These are phyloP conservation scores for Euclidia mi DNA, from an alignment of 2,888 invertebrate genomes.

Conservation along the genomic window DNA sequence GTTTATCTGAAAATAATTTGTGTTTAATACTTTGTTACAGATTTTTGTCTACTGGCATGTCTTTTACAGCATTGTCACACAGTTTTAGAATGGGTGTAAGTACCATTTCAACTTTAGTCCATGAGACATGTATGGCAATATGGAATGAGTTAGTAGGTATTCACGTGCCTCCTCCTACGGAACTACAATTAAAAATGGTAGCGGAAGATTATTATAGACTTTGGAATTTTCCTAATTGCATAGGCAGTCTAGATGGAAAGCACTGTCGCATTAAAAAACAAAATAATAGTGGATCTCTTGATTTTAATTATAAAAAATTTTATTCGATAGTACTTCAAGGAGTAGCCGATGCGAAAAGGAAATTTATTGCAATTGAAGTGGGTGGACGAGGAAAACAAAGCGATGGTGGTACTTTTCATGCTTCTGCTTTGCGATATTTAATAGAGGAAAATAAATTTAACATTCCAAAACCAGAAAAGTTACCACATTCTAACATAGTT, in stretches of 20 bases:
- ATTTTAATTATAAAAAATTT: conserved; percentile 31
- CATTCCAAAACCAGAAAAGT: conserved; percentile 13
- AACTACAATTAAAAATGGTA: conserved; percentile 25
- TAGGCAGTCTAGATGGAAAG: conserved; percentile 21
- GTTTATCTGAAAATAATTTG: too few relatives aligned
- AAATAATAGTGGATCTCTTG: conserved; percentile 16
- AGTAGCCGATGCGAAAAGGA: conserved; percentile 36
- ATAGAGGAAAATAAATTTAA: conserved; percentile 21
- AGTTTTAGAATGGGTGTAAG: conserved; percentile 10
- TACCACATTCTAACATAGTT: conserved; percentile 20
- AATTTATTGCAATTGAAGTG: conserved; percentile 32
- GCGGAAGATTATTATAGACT: conserved; percentile 23
- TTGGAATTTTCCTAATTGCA: conserved; percentile 38
- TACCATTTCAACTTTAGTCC: too few relatives aligned
- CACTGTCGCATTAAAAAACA: conserved; percentile 33
- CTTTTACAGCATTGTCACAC: conserved; percentile 17
- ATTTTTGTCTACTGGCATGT: conserved; percentile 14
- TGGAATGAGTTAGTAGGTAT: conserved; percentile 25
- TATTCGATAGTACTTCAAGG: conserved; percentile 24
- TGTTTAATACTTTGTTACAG: conserved; percentile 7
- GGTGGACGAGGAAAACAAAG: conserved; percentile 33
- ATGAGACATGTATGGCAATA: conserved; percentile 25
- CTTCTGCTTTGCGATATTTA: conserved; percentile 31
- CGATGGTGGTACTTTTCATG: conserved; percentile 36
- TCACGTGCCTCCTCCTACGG: conserved; percentile 29